Conservation (phyloP, 2,888 invertebrate genomes). For the Molanna angustata region DNA sequence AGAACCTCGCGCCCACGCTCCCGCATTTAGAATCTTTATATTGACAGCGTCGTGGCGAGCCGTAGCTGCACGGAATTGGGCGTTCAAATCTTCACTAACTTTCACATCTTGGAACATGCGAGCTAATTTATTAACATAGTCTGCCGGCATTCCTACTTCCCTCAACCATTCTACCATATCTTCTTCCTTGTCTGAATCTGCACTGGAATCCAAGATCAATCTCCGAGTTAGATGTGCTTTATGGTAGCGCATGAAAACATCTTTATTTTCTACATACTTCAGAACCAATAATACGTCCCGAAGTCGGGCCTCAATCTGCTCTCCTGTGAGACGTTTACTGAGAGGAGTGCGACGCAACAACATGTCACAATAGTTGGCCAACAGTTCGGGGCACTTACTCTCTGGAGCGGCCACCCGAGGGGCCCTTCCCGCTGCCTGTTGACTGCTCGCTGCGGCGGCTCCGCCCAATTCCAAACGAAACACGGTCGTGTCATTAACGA, state of each 20-base stretch:
- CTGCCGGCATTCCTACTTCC: constrained; percentile 99
- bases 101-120: constrained; percentile 99
- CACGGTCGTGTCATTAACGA: constrained; percentile 97
- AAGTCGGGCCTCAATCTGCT: constrained; percentile 93
- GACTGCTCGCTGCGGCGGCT: constrained; percentile 59
- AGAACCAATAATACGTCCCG: constrained; percentile 92
- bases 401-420: constrained; percentile 78
- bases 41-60: constrained; percentile 86
- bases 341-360: constrained; percentile 92
- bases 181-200: constrained; percentile 99
- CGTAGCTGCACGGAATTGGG: constrained; percentile 84
- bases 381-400: constrained; percentile 96
- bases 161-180: constrained; percentile 98
- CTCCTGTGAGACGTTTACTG: constrained; percentile 93
- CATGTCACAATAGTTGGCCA: constrained; percentile 99
- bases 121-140: constrained; percentile 97
- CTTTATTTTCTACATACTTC: constrained; percentile 99
- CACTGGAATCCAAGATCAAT: constrained; percentile 95
- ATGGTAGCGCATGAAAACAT: constrained; percentile 99
- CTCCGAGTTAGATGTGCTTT: constrained; percentile 94
- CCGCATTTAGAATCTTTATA: constrained; percentile 97
- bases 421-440: constrained; percentile 62
- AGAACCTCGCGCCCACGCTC: constrained; percentile 96
- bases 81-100: constrained; percentile 94
- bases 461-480: constrained; percentile 68